Base-by-base conservation (phyloP, 1,140 invertebrate species). In the Adoxophyes honmai region DNA sequence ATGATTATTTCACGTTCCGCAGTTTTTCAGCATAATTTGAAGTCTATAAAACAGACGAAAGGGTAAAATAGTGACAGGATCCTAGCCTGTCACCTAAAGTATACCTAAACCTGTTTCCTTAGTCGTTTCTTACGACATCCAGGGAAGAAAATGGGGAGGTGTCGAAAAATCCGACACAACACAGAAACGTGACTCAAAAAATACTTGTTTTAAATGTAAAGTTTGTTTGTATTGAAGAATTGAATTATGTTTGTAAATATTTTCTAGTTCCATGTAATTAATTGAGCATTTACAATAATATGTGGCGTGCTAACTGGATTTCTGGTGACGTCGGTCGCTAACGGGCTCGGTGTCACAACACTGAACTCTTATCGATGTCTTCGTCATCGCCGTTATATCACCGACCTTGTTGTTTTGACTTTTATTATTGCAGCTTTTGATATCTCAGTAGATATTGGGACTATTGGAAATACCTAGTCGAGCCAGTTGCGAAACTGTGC, bases 371-470 rank as follows among this genome's bases (percentile, higher is more conserved):
- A 71, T 74, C 68, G 38, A 64, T 55, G 52, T 56, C 52, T 69
- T 76, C 75, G 72, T 75, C 71, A 81, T 62, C 60, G 51, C 48
- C 37, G 59, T 81, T 81, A 84, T 78, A 81, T 84, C 78, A 84
- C 67, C 67, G 77, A 81, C 78, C 79, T 84, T 84, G 81, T 81
- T 84, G 76, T 58, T 70, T 81, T 79, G 74, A 81, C 73, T 74
- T 78, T 75, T 64, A 60, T 63, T 62, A 51, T 57, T 54, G 57
- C 52, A 37, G 16, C 34, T 36, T 18, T 35, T 38, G 16, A 35
- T 61, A 56, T 13, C 42, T 38, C 13, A 34, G 11, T 21, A 18
- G 39, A 48, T 33, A 33, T 11, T 48, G 21, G n/a, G 21, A 18
- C 42, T 48, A 11, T 48, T 48, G 42, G 42, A 48, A 48, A 28